Evolutionary conservation across 2,113 vertebrate species (phyloP), one percentile per base, ranked within the genome.

Genomic region (Misgurnus anguillicaudatus): DNA sequence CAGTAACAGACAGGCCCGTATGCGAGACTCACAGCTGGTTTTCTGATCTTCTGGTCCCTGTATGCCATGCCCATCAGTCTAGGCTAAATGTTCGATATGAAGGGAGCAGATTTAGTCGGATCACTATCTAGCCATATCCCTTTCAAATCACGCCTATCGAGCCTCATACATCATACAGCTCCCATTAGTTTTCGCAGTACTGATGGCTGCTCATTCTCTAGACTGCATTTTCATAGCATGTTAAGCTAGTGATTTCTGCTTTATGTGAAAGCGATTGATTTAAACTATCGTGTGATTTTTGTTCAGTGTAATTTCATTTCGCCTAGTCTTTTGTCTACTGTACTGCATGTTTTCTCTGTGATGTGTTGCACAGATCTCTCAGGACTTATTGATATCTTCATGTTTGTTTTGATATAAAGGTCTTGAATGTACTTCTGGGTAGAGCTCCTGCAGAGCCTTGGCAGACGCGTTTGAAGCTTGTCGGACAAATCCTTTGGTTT

Each of bases 81-180:
- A 85, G 85, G 89, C 89, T 93, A 90, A 90, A 86, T 89, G 88
- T 88, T 90, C 90, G 83, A 90, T 90, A 88, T 91, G 89, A 90
- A 91, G 90, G 85, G 87, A 89, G 88, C 69, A 90, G 88, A 92
- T 92, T 91, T 91, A 89, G 87, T 91, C 85, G 84, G 87, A 89
- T 91, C 84, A 86, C 90, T 88, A 89, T 92, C 91, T 89, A 89
- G 87, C 87, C 90, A 90, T 91, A 91, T 91, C 90, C 90, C 82
- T 86, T 86, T 81, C 87, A 91, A 92, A 92, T 90, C 90, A 85
- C 89, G 90, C 87, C 91, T 92, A 90, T 91, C 90, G 87, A 89
- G 86, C 86, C 81, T 83, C 86, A 85, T 88, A 89, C 65, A 69
- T 86, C 87, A 86, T 71, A 87, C 85, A 84, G 87, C 84, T 89